phyloP scores from a whole-genome alignment of 1,140 invertebrate genomes.

The Euschistus heros region DNA sequence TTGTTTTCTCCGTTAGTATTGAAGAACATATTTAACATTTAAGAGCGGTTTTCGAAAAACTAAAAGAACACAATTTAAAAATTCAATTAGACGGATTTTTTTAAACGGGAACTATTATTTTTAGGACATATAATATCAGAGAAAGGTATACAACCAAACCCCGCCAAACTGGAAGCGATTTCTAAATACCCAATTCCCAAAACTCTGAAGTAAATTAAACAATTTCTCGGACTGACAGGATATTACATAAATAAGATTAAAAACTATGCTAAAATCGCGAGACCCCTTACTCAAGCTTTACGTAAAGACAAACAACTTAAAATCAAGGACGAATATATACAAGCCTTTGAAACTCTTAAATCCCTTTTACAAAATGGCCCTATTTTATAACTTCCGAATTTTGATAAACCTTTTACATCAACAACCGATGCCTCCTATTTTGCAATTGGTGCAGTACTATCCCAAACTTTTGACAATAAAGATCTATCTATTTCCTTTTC shows the following conservation, averaged over 20 bases:
- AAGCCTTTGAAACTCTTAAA: constrained; percentile 12
- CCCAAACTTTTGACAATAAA: constrained; percentile 30
- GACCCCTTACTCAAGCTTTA: constrained; percentile 33
- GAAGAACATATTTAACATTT: background rate
- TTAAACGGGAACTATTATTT: background rate
- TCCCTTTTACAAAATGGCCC: no score
- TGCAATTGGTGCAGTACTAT: constrained; percentile 34
- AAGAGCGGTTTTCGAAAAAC: background rate
- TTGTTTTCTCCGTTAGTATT: background rate
- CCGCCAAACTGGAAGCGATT: no score
- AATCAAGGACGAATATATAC: background rate
- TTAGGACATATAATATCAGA: background rate
- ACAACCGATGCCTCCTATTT: constrained; percentile 35
- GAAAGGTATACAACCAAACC: no score
- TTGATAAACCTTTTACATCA: no score
- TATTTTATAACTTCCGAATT: no score
- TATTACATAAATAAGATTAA: constrained; percentile 38
- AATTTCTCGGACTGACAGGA: constrained; percentile 37
- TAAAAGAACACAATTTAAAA: no score
- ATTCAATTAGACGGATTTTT: background rate
- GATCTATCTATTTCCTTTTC: constrained; percentile 33
- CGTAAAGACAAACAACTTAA: constrained; percentile 30
- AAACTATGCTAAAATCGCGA: constrained; percentile 32
- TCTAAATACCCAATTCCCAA: constrained; percentile 28
- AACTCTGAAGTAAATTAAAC: constrained; percentile 34